Evolutionary conservation across 2,888 invertebrate genomes (phyloP).

Genomic region (Scaptomyza polygonia): DNA sequence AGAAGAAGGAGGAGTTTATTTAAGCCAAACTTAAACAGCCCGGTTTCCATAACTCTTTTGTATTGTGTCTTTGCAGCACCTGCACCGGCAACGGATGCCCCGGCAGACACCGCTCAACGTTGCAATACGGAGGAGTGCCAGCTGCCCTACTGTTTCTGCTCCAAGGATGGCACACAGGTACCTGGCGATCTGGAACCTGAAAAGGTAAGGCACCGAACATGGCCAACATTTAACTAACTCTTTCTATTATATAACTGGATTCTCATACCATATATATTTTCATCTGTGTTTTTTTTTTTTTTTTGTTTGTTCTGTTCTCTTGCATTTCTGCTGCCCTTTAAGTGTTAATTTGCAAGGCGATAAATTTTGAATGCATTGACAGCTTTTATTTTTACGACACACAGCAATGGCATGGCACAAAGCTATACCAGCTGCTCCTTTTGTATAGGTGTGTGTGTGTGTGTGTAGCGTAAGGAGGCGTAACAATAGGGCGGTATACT

Average conservation of each 20-base stretch:
- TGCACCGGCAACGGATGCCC: slow-evolving; percentile 92
- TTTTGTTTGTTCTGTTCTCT: slow-evolving; percentile 18
- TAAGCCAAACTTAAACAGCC: not conserved
- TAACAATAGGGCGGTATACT: not conserved
- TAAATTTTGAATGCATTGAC: slow-evolving; percentile 77
- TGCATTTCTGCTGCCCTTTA: slow-evolving; percentile 44
- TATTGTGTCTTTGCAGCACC: slow-evolving; percentile 87
- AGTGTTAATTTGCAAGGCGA: slow-evolving; percentile 79
- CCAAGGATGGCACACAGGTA: slow-evolving; percentile 94
- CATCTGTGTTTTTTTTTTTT: not conserved
- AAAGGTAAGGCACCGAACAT: slow-evolving; percentile 87
- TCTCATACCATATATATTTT: not conserved
- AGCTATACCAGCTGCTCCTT: slow-evolving; percentile 50
- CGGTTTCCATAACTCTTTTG: slow-evolving; percentile 14
- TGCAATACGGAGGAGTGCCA: slow-evolving; percentile 91
- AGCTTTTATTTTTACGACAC: slow-evolving; percentile 75
- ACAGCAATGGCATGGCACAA: slow-evolving; percentile 39
- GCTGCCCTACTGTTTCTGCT: slow-evolving; percentile 96
- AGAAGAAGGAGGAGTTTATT: not conserved
- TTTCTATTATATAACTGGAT: slow-evolving; percentile 9
- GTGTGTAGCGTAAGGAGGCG: not conserved
- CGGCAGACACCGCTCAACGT: slow-evolving; percentile 91
- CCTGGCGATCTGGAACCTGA: slow-evolving; percentile 93
- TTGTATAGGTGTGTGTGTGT: not conserved
- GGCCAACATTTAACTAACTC: slow-evolving; percentile 10